Percentiles rank a stretch among this genome's conserved stretches.
Conservation (phyloP, 2,888 invertebrate species). For the Plagodis pulveraria region DNA sequence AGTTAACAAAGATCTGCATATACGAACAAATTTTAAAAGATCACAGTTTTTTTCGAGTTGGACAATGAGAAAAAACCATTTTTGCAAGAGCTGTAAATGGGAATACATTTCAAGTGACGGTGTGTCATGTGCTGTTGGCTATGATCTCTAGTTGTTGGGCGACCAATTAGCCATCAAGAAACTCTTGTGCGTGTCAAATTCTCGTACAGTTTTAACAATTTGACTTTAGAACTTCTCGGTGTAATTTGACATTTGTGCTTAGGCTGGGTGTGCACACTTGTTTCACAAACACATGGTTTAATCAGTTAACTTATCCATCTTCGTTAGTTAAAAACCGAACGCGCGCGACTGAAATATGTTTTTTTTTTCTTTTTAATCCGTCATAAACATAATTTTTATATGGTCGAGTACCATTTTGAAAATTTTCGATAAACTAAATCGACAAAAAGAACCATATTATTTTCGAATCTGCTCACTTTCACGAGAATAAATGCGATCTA, state of each 20-base stretch:
- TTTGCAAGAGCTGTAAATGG: not conserved
- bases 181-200: conserved; percentile 77
- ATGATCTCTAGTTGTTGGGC: conserved; percentile 53
- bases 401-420: no score
- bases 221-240: conserved; percentile 64
- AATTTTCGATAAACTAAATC: no score
- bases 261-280: conserved; percentile 47
- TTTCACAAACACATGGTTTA: no score
- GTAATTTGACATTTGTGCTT: conserved; percentile 69
- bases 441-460: no score
- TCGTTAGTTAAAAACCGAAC: no score
- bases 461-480: no score
- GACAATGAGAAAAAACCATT: not conserved
- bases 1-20: conserved; percentile 14
- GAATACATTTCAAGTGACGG: not conserved
- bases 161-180: conserved; percentile 81
- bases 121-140: conserved; percentile 49
- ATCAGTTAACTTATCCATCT: no score
- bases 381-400: no score
- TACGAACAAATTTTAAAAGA: not conserved
- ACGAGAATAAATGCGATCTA: no score
- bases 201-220: conserved; percentile 84
- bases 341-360: no score
- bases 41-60: conserved; percentile 5
- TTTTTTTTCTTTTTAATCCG: no score